A percentile compares a stretch with the other conserved stretches of the same genome.
phyloP scores from a whole-genome alignment of 2,888 invertebrate genomes.

The Ectemnius lituratus region DNA sequence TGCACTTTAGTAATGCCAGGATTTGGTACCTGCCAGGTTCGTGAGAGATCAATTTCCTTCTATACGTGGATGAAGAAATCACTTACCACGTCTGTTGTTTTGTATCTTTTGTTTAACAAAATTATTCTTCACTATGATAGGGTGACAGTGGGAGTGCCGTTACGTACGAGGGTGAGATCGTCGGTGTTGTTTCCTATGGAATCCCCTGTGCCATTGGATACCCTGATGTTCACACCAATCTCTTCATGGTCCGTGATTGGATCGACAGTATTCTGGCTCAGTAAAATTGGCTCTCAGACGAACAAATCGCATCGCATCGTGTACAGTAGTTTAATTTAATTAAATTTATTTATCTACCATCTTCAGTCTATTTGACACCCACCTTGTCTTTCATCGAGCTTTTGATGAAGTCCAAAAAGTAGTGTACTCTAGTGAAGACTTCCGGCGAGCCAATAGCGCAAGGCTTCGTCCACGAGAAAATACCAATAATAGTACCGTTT shows the following conservation, averaged over 20 bases:
- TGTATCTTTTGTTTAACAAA: too few relatives aligned
- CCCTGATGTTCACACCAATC: conserved; percentile 14
- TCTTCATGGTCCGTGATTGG: neutral
- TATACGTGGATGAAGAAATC: too few relatives aligned
- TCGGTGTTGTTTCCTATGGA: conserved; percentile 21
- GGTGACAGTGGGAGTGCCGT: conserved; percentile 31
- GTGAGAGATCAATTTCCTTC: neutral
- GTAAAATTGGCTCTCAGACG: neutral
- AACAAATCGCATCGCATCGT: neutral
- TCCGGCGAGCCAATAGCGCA: conserved; percentile 37
- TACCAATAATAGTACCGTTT: conserved; percentile 17
- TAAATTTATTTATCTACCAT: neutral
- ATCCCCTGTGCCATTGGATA: conserved; percentile 8
- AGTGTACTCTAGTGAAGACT: conserved; percentile 27
- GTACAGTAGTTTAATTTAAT: neutral
- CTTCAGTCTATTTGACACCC: neutral
- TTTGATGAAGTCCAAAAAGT: conserved; percentile 15
- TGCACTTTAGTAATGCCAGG: conserved; percentile 14
- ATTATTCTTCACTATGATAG: conserved; percentile 6
- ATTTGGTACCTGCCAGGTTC: conserved; percentile 24
- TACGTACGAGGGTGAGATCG: neutral
- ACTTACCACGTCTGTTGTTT: too few relatives aligned
- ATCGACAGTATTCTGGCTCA: neutral
- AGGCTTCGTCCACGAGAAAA: conserved; percentile 41
- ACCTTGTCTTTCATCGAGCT: neutral